Evolutionary conservation across 2,797 vertebrate genomes (phyloP), one percentile per base, ranked within the genome.

Genomic region (Thripadectes ignobilis): DNA sequence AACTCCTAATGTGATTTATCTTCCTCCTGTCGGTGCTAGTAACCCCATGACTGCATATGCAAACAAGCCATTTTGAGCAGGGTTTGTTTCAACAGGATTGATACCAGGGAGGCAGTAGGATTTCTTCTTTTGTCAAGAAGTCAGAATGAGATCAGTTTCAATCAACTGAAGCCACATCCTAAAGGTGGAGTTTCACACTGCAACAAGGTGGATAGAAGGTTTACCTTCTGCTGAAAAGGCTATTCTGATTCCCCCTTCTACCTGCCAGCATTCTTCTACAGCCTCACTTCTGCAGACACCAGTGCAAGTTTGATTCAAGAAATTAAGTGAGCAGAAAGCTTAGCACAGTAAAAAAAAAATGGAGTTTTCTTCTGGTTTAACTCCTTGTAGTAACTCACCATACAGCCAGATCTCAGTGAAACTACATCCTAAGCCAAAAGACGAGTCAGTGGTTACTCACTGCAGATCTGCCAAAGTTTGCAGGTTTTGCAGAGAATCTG

Each of bases 401-500:
- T 14, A 57, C 61, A 77, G 61, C 34, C 68, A 92, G 27, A 89
- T 74, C 81, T 88, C 81, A 61, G 52, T 69, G 67, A 85, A 96
- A 67, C 77, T 73, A 46, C 23, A 55, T 77, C 49, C 66, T 41
- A 61, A 92, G 65, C 78, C 92, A 93, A 93, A 83, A 92, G 54
- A 91, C 91, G 81, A 96, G 82, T 91, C 81, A 85, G 68, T 11
- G 7, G 67, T 76, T 85, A 76, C 55, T 93, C 71, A 63, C 49
- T 75, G 61, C 48, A 67, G 49, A 95, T 91, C 84, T 94, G 77
- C 80, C 61, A 85, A 68, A 80, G 72, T 93, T 65, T 75, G 84
- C 68, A 85, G 49, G 39, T 88, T 95, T 95, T 84, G 62, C 54
- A 92, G 78, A 83, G 49, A 89, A 95, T 77, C 57, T 74, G 51